Percentiles rank a stretch among this genome's conserved stretches.
Evolutionary conservation across 1,140 invertebrate genomes (phyloP).

Genomic region (Leptopilina boulardi): DNA sequence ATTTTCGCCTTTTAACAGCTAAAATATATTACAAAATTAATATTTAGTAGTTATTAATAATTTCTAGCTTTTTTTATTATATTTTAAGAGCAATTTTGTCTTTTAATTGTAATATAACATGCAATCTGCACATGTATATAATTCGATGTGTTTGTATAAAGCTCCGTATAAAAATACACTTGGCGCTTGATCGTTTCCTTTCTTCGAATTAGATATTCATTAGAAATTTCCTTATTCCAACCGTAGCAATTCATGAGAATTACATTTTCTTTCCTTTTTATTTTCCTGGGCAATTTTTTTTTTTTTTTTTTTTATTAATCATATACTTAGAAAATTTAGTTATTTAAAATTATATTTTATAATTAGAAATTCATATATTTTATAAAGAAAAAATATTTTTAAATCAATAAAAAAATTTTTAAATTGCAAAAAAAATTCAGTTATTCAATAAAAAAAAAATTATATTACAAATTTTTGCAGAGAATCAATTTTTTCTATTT

Average conservation of each 20-base stretch:
- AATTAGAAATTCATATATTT: no score
- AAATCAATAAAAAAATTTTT: no score
- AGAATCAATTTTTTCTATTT: no score
- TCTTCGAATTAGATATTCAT: slow-evolving; percentile 21
- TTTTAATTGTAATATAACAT: not conserved
- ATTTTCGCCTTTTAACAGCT: no score
- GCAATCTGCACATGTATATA: not conserved
- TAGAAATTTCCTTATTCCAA: slow-evolving; percentile 10
- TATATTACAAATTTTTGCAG: no score
- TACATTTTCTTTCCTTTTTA: not conserved
- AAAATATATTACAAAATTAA: not conserved
- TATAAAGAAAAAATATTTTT: no score
- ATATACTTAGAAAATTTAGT: no score
- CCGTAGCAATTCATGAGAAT: not conserved
- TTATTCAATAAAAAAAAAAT: no score
- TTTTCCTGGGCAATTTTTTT: not conserved
- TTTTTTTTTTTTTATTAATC: not conserved
- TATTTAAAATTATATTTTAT: no score
- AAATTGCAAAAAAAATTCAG: no score
- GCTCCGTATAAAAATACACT: slow-evolving; percentile 25
- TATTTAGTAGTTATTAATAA: not conserved
- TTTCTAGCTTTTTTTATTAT: not conserved
- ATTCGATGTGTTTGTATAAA: not conserved
- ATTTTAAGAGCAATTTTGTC: not conserved
- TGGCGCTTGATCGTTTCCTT: not conserved